Conservation (phyloP, 2,888 invertebrate species). For the Tiliacea citrago region DNA sequence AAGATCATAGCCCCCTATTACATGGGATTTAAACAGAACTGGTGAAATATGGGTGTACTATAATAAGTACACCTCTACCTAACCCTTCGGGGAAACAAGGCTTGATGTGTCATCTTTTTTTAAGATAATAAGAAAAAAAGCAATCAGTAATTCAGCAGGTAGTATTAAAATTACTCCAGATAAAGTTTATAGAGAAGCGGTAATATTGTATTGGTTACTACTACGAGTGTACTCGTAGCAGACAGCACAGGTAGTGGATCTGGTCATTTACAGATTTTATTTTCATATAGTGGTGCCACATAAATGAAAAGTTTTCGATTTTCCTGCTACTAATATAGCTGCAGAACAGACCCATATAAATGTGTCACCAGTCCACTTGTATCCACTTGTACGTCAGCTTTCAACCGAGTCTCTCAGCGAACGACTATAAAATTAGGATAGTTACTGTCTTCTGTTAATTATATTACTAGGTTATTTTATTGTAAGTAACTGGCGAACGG, state of each 20-base stretch:
- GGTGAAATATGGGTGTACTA: too few species aligned
- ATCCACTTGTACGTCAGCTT: slow-evolving; percentile 47
- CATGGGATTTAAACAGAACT: too few species aligned
- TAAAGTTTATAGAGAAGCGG: background rate
- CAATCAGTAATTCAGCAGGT: background rate
- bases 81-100: too few species aligned
- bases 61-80: too few species aligned
- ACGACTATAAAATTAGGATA: slow-evolving; percentile 16
- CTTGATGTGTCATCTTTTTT: too few species aligned
- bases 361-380: slow-evolving; percentile 47
- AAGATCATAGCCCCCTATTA: background rate
- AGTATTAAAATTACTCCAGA: background rate
- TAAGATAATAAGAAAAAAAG: background rate
- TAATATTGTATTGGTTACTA: background rate
- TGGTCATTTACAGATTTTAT: background rate
- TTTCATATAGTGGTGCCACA: background rate
- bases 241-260: background rate
- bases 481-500: background rate
- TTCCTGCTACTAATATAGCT: slow-evolving; percentile 21
- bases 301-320: slow-evolving; percentile 3
- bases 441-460: slow-evolving; percentile 44
- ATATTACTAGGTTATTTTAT: slow-evolving; percentile 34
- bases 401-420: slow-evolving; percentile 32
- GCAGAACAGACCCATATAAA: slow-evolving; percentile 33
- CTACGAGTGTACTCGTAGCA: too few species aligned